Evolutionary conservation across 2,113 vertebrate species (phyloP), one percentile per base, ranked within the genome.

Genomic region (Dromas ardeola): DNA sequence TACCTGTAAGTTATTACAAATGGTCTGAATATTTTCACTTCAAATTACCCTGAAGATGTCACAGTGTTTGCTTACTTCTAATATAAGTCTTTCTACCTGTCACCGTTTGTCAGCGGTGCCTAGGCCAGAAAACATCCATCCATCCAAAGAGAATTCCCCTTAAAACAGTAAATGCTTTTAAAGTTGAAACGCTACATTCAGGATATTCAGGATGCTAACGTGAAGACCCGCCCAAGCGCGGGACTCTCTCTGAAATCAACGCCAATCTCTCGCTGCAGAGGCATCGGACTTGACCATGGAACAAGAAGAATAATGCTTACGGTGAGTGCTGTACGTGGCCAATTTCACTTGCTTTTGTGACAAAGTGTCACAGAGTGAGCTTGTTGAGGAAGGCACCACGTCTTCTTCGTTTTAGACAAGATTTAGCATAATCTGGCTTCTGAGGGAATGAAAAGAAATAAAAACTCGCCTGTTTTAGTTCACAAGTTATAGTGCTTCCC

Each of bases 331-430:
- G 38, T 3, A 6, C 1, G 10, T 14, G 32, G 34, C 56, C 36
- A 21, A 2, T 3, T 13, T 9, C 32, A 15, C 16, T 1, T 6
- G 32, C 26, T 36, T 27, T 22, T 12, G 9, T 6, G 36, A 30
- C 38, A 34, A 27, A 29, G 50, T 5, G 17, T 34, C n/a, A 49
- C 16, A 21, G 22, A 43, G 27, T 29, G 38, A 81, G 52, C n/a
- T 83, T 36, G 20, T 6, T 40, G 32, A 78, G 20, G 66, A 61
- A 50, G 52, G n/a, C 32, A n/a, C 36, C 43, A 2, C 1, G 52
- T 61, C 63, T 69, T 63, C 80, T 38, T 59, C n/a, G 34, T 19
- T 38, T 90, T 12, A 49, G 71, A 23, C 40, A 79, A 72, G 50
- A 56, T 38, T 38, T 30, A 45, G 36, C 27, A n/a, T 61, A 23